A percentile compares a stretch with the other conserved stretches of the same genome.
Conservation (phyloP, 2,113 vertebrate species). For the Clarias gariepinus region DNA sequence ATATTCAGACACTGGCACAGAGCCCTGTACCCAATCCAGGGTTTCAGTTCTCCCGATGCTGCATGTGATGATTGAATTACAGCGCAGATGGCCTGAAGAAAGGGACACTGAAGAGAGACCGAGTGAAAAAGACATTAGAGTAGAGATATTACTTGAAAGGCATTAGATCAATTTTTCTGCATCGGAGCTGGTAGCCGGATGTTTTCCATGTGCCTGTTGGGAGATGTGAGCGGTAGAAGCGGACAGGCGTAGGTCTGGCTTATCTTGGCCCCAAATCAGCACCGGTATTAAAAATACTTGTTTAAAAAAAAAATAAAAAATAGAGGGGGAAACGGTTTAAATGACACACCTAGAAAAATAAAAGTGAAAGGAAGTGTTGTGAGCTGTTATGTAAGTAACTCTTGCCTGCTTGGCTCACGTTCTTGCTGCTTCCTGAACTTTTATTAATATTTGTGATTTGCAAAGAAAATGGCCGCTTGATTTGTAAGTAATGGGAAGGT, state of each 20-base stretch:
- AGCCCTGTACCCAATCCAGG: slow-evolving; percentile 60
- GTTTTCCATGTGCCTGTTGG: neutral
- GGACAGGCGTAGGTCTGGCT: neutral
- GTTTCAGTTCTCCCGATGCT: slow-evolving; percentile 60
- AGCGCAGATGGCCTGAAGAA: slow-evolving; percentile 44
- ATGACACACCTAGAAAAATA: slow-evolving; percentile 8
- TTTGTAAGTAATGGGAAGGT: neutral
- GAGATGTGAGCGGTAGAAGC: slow-evolving; percentile 28
- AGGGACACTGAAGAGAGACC: slow-evolving; percentile 26
- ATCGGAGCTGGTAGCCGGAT: slow-evolving; percentile 35
- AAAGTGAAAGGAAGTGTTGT: slow-evolving; percentile 28
- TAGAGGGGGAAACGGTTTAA: neutral
- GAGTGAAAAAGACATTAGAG: slow-evolving; percentile 7
- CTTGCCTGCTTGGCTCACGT: neutral
- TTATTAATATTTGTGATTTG: neutral
- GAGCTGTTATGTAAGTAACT: slow-evolving; percentile 34
- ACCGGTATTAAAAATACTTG: slow-evolving; percentile 5
- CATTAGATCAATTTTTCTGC: slow-evolving; percentile 35
- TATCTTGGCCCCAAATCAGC: neutral
- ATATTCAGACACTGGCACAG: slow-evolving; percentile 51
- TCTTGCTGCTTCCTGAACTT: neutral
- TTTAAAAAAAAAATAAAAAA: neutral
- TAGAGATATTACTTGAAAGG: slow-evolving; percentile 22
- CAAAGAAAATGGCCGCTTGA: neutral
- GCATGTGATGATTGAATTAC: slow-evolving; percentile 70